Evolutionary conservation across 2,797 vertebrate species (phyloP), one percentile per base, ranked within the genome.

Genomic region (Cottoperca gobio): DNA sequence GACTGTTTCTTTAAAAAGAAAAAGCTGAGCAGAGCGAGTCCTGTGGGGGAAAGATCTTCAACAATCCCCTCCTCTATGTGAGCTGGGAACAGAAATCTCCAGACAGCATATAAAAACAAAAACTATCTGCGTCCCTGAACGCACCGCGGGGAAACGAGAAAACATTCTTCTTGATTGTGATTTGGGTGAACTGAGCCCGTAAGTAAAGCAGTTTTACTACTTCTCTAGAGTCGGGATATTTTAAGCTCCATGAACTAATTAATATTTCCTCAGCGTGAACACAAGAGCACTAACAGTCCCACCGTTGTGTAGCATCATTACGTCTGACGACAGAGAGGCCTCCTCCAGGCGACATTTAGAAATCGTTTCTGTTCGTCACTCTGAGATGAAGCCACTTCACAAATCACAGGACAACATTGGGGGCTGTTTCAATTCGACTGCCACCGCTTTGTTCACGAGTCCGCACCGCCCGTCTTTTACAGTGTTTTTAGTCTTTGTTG

Each of bases 381-480:
- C 21, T 1, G 21, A 23, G 53, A 84, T 66, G 13, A 76, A 79
- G 58, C 72, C 57, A 63, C 67, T 76, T 54, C 14, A 35, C 28
- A 54, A 69, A 59, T 67, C 28, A 31, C 60, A 60, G 35, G 61
- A 45, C 54, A 43, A 8, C 58, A 10, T 4, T 16, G 2, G 14
- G 45, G n/a, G 19, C 40, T 42, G 45, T 73, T 79, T 49, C 16
- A 39, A 58, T 73, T 52, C 67, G 58, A n/a, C 59, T 23, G 37
- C 77, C 42, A 57, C 77, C 31, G 76, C 84, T 91, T 91, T 87
- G 86, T 73, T 90, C 46, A n/a, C 75, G 85, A 90, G 85, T 89
- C 80, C 82, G 83, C 73, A 73, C 42, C 73, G 9, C 49, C 55
- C 52, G 19, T 43, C 55, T 73, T 48, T 9, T 24, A 69, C 80